Conservation (phyloP, 2,888 invertebrate species). For the Ophonus ardosiacus region DNA sequence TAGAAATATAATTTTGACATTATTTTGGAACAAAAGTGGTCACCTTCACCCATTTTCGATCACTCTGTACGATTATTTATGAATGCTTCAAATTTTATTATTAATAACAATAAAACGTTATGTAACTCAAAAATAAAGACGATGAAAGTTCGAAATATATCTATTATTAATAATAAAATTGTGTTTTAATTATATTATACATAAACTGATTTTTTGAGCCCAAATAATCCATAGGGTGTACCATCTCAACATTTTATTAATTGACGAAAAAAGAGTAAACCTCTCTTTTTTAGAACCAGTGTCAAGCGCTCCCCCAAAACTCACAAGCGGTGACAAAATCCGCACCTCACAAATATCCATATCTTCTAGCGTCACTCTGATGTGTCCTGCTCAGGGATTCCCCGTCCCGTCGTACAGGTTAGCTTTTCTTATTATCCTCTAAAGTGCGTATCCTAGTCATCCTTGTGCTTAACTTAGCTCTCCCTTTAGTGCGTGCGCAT, state of each 20-base stretch:
- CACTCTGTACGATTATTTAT: too few species aligned
- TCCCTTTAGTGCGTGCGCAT: neutral
- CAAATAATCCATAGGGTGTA: neutral
- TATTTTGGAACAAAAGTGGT: too few species aligned
- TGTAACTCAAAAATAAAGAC: too few species aligned
- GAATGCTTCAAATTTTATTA: too few species aligned
- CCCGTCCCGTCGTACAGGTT: conserved; percentile 77
- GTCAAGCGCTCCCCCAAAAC: conserved; percentile 81
- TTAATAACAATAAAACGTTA: too few species aligned
- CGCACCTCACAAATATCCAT: conserved; percentile 80
- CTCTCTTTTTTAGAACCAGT: conserved; percentile 76
- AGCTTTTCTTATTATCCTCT: neutral
- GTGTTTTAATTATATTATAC: too few species aligned
- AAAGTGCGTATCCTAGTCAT: neutral
- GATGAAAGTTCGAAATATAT: too few species aligned
- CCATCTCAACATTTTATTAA: neutral
- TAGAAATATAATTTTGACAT: too few species aligned
- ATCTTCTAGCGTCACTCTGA: conserved; percentile 75
- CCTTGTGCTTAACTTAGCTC: too few species aligned
- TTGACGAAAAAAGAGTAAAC: neutral
- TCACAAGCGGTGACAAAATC: conserved; percentile 76
- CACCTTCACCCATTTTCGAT: too few species aligned
- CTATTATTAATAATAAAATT: too few species aligned
- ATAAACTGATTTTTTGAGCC: too few species aligned
- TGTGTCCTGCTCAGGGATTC: conserved; percentile 78